Conservation (phyloP, 2,113 vertebrate genomes). For the Ifrita kowaldi region DNA sequence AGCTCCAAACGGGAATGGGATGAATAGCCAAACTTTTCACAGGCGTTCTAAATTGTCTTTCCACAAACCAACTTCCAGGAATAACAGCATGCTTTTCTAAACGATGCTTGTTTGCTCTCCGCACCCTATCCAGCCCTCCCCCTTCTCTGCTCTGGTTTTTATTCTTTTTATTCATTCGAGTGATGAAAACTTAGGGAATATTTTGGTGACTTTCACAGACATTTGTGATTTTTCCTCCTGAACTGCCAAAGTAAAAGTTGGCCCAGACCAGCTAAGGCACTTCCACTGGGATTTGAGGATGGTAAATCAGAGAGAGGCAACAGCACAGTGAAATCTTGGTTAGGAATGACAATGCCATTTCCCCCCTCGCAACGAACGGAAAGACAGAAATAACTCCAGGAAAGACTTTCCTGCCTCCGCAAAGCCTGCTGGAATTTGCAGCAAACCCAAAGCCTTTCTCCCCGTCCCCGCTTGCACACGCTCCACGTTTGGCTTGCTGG, state of each 20-base stretch:
- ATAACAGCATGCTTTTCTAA: slow-evolving; percentile 68
- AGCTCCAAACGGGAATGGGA: slow-evolving; percentile 21
- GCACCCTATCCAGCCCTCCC: slow-evolving; percentile 14
- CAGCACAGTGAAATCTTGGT: slow-evolving; percentile 9
- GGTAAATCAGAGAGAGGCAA: slow-evolving; percentile 58
- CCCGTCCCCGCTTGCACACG: neutral
- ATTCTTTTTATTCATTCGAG: slow-evolving; percentile 40
- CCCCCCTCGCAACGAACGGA: neutral
- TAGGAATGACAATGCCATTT: slow-evolving; percentile 35
- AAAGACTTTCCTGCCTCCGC: slow-evolving; percentile 27
- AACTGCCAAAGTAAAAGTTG: slow-evolving; percentile 51
- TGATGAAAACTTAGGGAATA: slow-evolving; percentile 48
- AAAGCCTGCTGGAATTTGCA: neutral
- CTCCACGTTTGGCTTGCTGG: neutral
- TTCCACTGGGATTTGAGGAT: slow-evolving; percentile 52
- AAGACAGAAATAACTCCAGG: slow-evolving; percentile 60
- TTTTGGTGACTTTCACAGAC: slow-evolving; percentile 52
- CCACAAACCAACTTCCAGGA: slow-evolving; percentile 62
- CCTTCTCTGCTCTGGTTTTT: slow-evolving; percentile 28
- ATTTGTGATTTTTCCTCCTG: slow-evolving; percentile 58
- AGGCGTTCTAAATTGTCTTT: slow-evolving; percentile 59
- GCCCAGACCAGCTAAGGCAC: neutral
- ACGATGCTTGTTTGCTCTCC: slow-evolving; percentile 42
- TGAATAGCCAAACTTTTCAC: slow-evolving; percentile 50
- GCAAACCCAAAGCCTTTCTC: neutral